These are phyloP conservation scores for Oxygymnocypris stewartii DNA, from an alignment of 2,113 vertebrate species.

Conservation along the genomic window DNA sequence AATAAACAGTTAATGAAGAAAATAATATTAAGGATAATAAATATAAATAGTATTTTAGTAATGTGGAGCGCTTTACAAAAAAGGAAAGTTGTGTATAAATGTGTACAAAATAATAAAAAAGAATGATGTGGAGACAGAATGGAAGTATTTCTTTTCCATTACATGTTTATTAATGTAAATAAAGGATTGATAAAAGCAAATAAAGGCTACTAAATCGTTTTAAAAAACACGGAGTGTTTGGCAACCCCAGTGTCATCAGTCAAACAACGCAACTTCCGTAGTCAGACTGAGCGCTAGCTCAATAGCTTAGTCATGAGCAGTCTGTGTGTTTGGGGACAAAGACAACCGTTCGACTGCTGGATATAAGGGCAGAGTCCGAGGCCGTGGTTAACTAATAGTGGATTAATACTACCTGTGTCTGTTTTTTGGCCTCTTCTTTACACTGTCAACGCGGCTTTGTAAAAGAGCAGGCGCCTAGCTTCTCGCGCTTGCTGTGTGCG, in stretches of 20 bases:
- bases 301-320: conserved; percentile 53
- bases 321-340: conserved; percentile 20
- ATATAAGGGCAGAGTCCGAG: neutral
- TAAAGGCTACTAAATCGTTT: neutral
- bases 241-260: conserved; percentile 9
- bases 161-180: neutral
- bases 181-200: neutral
- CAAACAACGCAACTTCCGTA: conserved; percentile 47
- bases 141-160: neutral
- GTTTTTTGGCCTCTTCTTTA: neutral
- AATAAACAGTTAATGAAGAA: neutral
- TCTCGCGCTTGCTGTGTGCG: conserved; percentile 59
- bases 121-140: neutral
- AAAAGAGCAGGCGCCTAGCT: conserved; percentile 60
- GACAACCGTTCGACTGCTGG: conserved; percentile 24
- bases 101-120: neutral
- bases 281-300: conserved; percentile 28
- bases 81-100: neutral
- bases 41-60: neutral
- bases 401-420: neutral
- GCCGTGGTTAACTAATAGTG: neutral
- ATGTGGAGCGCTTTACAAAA: neutral
- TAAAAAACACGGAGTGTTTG: conserved; percentile 16
- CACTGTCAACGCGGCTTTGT: neutral
- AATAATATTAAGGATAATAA: neutral